Base-by-base conservation (phyloP, 2,888 invertebrate species). In the Microctonus aethiopoides region DNA sequence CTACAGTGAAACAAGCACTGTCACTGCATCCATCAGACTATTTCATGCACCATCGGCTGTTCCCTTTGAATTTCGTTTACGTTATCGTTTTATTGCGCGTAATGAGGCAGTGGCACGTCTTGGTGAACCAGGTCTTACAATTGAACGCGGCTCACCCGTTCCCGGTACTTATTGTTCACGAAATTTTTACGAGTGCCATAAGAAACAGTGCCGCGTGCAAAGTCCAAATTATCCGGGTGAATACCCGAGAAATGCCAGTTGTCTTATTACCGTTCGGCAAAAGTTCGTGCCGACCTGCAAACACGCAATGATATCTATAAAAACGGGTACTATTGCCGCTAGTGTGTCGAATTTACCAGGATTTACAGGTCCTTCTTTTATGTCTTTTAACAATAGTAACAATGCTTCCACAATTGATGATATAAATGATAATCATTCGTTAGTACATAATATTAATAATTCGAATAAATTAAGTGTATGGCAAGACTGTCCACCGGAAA, bases 141-240 rank as follows among this genome's bases (percentile, higher is more conserved):
- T 95, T 76, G 95, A 95, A 87, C 89, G 95, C 71, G 96, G 96
- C 67, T 91, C 93, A 72, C 93, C 94, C 64, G 94, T 95, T 1
- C 95, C 94, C 1, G 93, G 94, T 70, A 93, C 94, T 74, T 93
- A 95, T 89, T 92, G 94, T 89, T 92, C 95, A 83, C 89, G 95
- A 80, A 92, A 95, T 84, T 92, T 95, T 87, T 92, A 96, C 89
- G 92, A 95, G 87, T 93, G 95, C 87, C 93, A 94, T 84, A 91
- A 93, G 74, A 94, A 94, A 83, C 92, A 93, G 72, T 96, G 96
- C 84, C 92, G 94, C 64, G 89, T 96, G 75, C 96, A 96, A 87
- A 95, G 94, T 76, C 96, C 96, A 64, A 96, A 96, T 87, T 96
- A 95, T 85, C 96, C 96, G 11, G 95, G 95, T 70, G 94, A 95